Percentiles rank a stretch among this genome's conserved stretches.
Conservation (phyloP, 2,888 invertebrate genomes). For the Drosophila merina region DNA sequence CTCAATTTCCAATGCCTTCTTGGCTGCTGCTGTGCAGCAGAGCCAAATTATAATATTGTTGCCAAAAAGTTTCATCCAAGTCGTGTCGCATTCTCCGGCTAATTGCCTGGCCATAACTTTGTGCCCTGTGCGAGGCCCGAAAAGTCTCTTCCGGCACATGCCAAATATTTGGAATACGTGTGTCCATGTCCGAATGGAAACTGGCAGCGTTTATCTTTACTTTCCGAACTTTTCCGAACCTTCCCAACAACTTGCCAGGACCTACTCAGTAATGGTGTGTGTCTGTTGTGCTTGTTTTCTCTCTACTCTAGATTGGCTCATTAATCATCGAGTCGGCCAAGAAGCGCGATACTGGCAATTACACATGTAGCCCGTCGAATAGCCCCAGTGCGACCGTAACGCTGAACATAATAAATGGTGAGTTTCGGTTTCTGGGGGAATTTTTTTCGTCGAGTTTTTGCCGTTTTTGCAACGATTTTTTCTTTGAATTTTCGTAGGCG, state of each 20-base stretch:
- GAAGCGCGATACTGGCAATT: constrained; percentile 88
- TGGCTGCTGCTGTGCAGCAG: constrained; percentile 15
- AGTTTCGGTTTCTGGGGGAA: constrained; percentile 72
- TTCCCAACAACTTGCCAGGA: constrained; percentile 8
- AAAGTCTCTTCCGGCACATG: constrained; percentile 31
- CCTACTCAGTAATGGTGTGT: constrained; percentile 7
- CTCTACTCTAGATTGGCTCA: constrained; percentile 82
- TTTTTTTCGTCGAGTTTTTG: neutral
- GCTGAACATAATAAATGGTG: constrained; percentile 96
- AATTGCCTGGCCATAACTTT: constrained; percentile 48
- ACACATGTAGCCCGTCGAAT: constrained; percentile 97
- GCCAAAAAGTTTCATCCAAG: constrained; percentile 46
- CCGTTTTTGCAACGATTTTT: neutral
- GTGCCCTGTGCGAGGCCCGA: constrained; percentile 4
- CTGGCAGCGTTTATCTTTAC: constrained; percentile 29
- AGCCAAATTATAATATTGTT: constrained; percentile 64
- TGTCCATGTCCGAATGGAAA: constrained; percentile 37
- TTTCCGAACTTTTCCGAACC: constrained; percentile 18
- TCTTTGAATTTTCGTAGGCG: constrained; percentile 64
- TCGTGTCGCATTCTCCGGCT: constrained; percentile 55
- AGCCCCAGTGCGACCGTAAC: constrained; percentile 94
- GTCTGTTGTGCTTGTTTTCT: constrained; percentile 29
- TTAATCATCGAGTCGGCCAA: constrained; percentile 84
- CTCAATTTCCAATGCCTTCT: constrained; percentile 64
- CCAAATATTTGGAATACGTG: constrained; percentile 50